Percentiles rank a stretch among this genome's conserved stretches.
These are phyloP conservation scores for Orbicella faveolata DNA, from an alignment of 64 coral and sea anemone species.

Conservation along the genomic window DNA sequence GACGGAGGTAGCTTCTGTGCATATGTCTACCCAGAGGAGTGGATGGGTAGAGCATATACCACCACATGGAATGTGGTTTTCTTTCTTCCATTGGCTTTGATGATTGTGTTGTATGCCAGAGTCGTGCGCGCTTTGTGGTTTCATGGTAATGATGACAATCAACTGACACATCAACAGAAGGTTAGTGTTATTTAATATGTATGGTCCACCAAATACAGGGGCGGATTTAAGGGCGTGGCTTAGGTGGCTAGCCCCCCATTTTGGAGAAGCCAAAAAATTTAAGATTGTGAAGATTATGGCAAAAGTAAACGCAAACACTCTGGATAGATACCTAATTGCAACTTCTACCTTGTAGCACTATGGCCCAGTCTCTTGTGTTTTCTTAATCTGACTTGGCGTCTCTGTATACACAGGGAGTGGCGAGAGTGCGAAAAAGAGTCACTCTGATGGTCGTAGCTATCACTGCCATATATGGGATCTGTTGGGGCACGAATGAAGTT, in stretches of 20 bases:
- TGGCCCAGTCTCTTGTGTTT: background rate
- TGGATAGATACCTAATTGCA: too few species aligned
- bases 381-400: background rate
- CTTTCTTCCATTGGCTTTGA: background rate
- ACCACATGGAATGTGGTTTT: background rate
- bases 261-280: too few species aligned
- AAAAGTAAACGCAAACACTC: too few species aligned
- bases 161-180: background rate
- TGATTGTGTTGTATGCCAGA: background rate
- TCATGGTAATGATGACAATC: background rate
- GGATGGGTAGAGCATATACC: background rate
- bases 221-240: background rate
- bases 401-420: background rate
- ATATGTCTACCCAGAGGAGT: background rate
- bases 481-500: slow-evolving; percentile 21
- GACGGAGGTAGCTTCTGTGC: background rate
- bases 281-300: too few species aligned
- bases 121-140: background rate
- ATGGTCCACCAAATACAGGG: background rate
- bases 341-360: background rate
- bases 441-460: slow-evolving; percentile 50
- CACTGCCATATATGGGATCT: slow-evolving; percentile 18
- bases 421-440: slow-evolving; percentile 28
- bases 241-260: background rate
- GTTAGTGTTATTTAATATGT: background rate